Evolutionary conservation across 2,888 invertebrate genomes (phyloP), one percentile per base, ranked within the genome.

Genomic region (Nowickia ferox): DNA sequence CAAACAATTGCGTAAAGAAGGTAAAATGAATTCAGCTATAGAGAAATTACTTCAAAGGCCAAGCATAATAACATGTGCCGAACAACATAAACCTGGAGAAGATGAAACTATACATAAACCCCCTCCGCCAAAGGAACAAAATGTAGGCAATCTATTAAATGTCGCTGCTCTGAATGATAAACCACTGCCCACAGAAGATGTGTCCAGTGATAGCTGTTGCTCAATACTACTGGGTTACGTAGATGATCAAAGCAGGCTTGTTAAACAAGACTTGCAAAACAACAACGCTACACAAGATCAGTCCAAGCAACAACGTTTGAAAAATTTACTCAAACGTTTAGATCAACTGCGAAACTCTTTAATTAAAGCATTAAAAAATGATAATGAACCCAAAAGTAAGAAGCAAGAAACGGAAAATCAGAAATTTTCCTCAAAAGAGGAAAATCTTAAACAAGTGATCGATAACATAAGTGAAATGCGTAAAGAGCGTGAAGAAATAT

Each of bases 1-100:
- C 86, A 88, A 90, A 40, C 92, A 93, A 53, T 88, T 89, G 11
- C 92, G 92, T 19, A 93, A 93, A 59, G 94, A 95, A 87, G 91
- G 92, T 69, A 93, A 93, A 83, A 93, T 95, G 89, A 94, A 95
- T 87, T 92, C 93, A 55, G 94, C 93, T 0, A 92, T 94, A 84
- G 94, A 94, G 86, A 93, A 93, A 86, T 88, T 93, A 78, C 85
- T 93, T 3, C 86, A 89, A 77, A 89, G 90, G n/a, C 92, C 92
- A 4, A 89, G 90, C 1, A 89, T 93, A 13, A 91, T 93, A 17
- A 93, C 92, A 1, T 92, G 92, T 19, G 91, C 92, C 0, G 90
- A 91, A 78, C 87, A 91, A 4, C 68, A 81, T 30, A 61, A 65
- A 8, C 10, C 15, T 1, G 38, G 9, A 11, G 6, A 5, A 9